Percentiles rank a stretch among this genome's conserved stretches.
Evolutionary conservation across 2,797 vertebrate species (phyloP).

Genomic region (Crocodylus rhombifer): DNA sequence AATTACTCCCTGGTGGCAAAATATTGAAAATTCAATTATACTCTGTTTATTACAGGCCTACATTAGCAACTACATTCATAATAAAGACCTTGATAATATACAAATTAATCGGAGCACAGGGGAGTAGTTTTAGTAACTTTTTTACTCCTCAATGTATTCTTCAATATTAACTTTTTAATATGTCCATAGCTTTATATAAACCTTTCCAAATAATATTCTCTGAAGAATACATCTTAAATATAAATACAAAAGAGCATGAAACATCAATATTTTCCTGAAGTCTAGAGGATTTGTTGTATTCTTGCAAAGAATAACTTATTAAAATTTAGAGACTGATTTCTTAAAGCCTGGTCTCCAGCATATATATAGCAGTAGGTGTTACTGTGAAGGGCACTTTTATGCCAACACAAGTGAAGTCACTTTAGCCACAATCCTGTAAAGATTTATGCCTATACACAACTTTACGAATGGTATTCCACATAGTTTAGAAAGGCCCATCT

Average conservation of each 20-base stretch:
- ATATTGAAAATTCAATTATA: constrained; percentile 88
- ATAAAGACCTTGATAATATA: constrained; percentile 85
- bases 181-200: constrained; percentile 58
- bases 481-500: constrained; percentile 28
- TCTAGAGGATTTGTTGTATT: background rate
- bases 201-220: constrained; percentile 62
- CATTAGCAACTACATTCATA: constrained; percentile 83
- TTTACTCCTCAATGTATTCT: constrained; percentile 72
- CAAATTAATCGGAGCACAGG: constrained; percentile 83
- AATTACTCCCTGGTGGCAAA: constrained; percentile 84
- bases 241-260: constrained; percentile 30
- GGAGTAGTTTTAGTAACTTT: constrained; percentile 79
- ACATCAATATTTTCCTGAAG: background rate
- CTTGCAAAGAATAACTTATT: background rate
- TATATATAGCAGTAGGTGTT: background rate
- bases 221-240: constrained; percentile 47
- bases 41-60: constrained; percentile 84
- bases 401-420: background rate
- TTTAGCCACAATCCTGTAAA: background rate
- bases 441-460: constrained; percentile 35
- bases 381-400: background rate
- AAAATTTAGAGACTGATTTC: background rate
- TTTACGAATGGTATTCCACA: constrained; percentile 65
- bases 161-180: constrained; percentile 81
- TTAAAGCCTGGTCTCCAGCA: background rate